These are phyloP conservation scores for Sipha maydis DNA, from an alignment of 2,888 invertebrate species.

Conservation along the genomic window DNA sequence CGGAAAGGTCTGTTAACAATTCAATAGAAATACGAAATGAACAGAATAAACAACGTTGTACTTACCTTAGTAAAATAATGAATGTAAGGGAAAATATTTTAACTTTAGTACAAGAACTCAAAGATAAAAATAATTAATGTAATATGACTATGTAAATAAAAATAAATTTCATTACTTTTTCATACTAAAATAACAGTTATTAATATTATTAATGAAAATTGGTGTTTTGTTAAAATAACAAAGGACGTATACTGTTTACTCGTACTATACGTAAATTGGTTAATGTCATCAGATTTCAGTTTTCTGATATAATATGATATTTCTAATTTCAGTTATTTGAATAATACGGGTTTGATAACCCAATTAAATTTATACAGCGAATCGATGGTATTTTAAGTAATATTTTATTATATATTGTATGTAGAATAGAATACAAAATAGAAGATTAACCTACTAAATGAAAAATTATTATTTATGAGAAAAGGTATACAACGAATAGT, in stretches of 20 bases:
- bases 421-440: too few species aligned
- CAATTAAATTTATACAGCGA: too few species aligned
- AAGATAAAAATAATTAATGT: neutral
- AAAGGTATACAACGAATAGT: too few species aligned
- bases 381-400: too few species aligned
- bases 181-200: neutral
- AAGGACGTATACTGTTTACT: neutral
- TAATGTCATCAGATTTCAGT: neutral
- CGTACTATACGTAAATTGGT: neutral
- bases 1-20: constrained; percentile 7
- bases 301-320: neutral
- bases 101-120: neutral
- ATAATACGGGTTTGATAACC: too few species aligned
- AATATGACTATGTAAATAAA: neutral
- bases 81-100: neutral
- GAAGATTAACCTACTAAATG: too few species aligned
- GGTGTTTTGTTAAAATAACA: neutral
- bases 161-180: neutral
- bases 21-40: neutral
- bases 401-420: too few species aligned
- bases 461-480: too few species aligned
- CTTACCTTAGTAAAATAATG: neutral
- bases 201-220: neutral
- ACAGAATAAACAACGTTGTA: neutral
- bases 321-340: too few species aligned